Evolutionary conservation across 2,888 invertebrate genomes (phyloP).

Genomic region (Andrena minutula): DNA sequence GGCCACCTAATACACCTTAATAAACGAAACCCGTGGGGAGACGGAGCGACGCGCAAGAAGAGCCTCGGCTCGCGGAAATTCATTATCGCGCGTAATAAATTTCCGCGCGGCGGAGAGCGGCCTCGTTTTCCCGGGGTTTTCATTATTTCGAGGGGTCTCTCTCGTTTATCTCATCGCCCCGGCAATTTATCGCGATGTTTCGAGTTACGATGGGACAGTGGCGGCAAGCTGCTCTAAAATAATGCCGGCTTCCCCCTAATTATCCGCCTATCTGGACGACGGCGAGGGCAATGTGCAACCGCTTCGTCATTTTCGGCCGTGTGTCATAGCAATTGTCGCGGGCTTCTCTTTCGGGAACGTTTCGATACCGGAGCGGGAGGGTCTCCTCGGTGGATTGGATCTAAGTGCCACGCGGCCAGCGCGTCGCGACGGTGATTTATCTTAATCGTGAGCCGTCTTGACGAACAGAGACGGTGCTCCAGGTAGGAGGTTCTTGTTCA

Average conservation of each 20-base stretch:
- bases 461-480: neutral
- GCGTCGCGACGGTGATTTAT: conserved; percentile 34
- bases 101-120: conserved; percentile 22
- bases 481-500: neutral
- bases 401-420: conserved; percentile 28
- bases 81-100: conserved; percentile 54
- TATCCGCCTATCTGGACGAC: conserved; percentile 36
- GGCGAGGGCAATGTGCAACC: neutral
- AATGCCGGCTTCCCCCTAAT: conserved; percentile 51
- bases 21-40: neutral
- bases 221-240: conserved; percentile 52
- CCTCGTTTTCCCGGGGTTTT: conserved; percentile 38
- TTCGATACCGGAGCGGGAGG: conserved; percentile 23
- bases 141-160: conserved; percentile 60
- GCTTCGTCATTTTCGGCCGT: conserved; percentile 25
- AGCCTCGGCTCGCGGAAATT: conserved; percentile 31
- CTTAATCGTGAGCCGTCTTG: conserved; percentile 33
- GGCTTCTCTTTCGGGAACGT: conserved; percentile 36
- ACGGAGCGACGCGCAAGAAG: neutral
- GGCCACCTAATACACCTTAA: neutral
- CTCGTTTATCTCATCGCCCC: conserved; percentile 53
- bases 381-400: neutral
- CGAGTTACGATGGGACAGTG: conserved; percentile 34
- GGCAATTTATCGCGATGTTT: conserved; percentile 68
- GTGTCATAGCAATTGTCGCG: conserved; percentile 43